Percentiles rank a stretch among this genome's conserved stretches.
phyloP scores from a whole-genome alignment of 2,888 invertebrate genomes.

The Isotomurus palustris region DNA sequence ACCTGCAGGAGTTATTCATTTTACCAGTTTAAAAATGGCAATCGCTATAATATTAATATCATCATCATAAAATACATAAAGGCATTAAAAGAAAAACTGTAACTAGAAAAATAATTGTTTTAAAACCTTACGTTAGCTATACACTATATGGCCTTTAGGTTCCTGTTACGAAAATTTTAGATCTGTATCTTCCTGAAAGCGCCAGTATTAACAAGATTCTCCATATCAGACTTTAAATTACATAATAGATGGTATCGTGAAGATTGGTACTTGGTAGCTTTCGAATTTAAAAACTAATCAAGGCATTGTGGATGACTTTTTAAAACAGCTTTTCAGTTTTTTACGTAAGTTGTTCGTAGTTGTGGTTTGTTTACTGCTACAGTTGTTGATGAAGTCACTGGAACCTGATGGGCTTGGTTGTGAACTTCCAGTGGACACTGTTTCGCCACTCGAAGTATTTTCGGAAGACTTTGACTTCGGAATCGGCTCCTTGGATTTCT shows the following conservation, averaged over 20 bases:
- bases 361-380: too few species aligned
- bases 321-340: neutral
- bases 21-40: too few species aligned
- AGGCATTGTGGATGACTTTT: conserved; percentile 2
- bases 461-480: neutral
- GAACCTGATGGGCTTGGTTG: neutral
- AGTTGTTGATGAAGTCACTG: neutral
- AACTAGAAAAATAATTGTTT: too few species aligned
- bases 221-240: neutral
- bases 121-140: neutral
- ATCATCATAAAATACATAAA: too few species aligned
- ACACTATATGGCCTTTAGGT: too few species aligned
- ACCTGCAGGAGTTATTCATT: too few species aligned
- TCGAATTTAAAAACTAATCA: neutral
- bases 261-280: neutral
- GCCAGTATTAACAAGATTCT: neutral
- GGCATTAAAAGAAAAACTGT: too few species aligned
- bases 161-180: too few species aligned
- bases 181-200: too few species aligned
- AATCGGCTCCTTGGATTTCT: neutral
- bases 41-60: too few species aligned
- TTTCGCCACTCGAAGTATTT: neutral
- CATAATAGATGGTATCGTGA: neutral
- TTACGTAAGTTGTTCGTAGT: neutral
- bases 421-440: neutral